Evolutionary conservation across 2,888 invertebrate species (phyloP).

Genomic region (Heteromyza rotundicornis): DNA sequence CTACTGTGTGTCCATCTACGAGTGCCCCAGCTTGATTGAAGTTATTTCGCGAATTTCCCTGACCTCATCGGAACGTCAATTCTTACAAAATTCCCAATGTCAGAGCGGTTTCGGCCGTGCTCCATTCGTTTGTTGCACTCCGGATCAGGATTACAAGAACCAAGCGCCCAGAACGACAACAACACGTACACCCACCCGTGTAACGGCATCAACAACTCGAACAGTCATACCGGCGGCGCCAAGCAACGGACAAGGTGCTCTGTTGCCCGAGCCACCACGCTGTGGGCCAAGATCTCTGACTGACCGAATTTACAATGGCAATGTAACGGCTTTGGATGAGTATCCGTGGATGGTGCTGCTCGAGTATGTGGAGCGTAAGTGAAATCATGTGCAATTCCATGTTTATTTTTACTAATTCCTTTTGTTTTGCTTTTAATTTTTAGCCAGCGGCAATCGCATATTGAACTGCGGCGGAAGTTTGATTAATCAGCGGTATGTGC

Average conservation of each 20-base stretch:
- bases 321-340: constrained; percentile 68
- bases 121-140: constrained; percentile 57
- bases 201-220: no score
- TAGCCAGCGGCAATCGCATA: constrained; percentile 40
- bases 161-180: neutral
- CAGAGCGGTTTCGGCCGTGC: constrained; percentile 41
- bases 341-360: constrained; percentile 76
- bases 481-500: constrained; percentile 68
- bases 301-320: constrained; percentile 70
- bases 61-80: constrained; percentile 35
- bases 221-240: constrained; percentile 16
- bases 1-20: constrained; percentile 53
- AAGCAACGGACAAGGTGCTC: constrained; percentile 38
- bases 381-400: neutral
- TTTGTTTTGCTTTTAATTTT: neutral
- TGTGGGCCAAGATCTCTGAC: constrained; percentile 55
- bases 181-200: constrained; percentile 2
- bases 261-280: constrained; percentile 48
- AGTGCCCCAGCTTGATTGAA: constrained; percentile 48
- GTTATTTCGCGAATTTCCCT: constrained; percentile 38
- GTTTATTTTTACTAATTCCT: neutral
- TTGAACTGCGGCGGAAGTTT: constrained; percentile 75
- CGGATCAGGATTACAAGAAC: constrained; percentile 33
- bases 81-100: constrained; percentile 53
- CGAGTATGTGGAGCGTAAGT: constrained; percentile 70